Conservation (phyloP, 2,113 vertebrate species). For the Gallinago undulata region DNA sequence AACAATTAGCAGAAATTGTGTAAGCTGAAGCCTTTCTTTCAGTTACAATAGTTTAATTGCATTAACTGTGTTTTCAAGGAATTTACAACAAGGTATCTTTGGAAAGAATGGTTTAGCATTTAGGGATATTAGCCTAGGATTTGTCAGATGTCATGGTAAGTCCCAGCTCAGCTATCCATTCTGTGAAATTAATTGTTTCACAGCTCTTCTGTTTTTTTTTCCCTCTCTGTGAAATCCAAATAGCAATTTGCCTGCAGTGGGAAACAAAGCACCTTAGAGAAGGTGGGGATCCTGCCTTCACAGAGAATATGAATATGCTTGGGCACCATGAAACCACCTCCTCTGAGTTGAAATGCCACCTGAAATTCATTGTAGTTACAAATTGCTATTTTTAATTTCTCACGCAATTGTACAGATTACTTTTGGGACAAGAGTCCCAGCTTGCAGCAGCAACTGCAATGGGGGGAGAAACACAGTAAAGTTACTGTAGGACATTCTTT, state of each 20-base stretch:
- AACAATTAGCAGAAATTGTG: neutral
- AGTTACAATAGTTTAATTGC: neutral
- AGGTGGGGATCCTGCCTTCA: neutral
- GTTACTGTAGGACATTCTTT: neutral
- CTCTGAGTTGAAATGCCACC: neutral
- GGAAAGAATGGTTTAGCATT: neutral
- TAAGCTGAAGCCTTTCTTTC: neutral
- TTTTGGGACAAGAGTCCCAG: neutral
- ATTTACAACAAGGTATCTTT: neutral
- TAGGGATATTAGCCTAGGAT: neutral
- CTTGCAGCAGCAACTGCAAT: neutral
- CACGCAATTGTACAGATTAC: fast-evolving
- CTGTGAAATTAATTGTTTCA: neutral
- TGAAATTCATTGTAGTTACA: neutral
- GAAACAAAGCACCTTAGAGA: neutral
- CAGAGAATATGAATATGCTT: neutral
- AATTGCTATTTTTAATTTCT: neutral
- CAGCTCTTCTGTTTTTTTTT: neutral
- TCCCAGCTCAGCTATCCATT: neutral
- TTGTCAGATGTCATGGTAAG: neutral
- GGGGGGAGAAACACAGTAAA: fast-evolving
- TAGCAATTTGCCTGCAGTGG: neutral
- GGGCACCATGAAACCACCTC: neutral
- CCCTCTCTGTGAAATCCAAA: neutral
- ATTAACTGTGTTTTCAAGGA: neutral